phyloP scores from a whole-genome alignment of 2,113 vertebrate species.

The Sciurus niger region DNA sequence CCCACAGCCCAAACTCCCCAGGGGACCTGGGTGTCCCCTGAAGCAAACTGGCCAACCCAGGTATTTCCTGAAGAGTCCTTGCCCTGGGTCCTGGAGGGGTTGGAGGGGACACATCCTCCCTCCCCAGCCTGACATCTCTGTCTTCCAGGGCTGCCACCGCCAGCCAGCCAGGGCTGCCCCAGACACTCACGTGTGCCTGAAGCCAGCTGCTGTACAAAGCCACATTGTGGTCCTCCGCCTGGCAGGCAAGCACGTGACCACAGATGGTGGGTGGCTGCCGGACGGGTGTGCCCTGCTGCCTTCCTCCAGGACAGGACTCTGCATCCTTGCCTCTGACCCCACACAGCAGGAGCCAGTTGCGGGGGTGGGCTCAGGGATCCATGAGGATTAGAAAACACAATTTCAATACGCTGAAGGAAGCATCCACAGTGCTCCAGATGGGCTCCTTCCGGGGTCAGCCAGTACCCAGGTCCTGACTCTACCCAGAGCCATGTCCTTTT shows the following conservation, averaged over 20 bases:
- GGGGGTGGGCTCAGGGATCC: too few species aligned
- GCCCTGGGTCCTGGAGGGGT: not conserved
- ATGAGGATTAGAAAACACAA: not conserved
- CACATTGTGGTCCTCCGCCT: not conserved
- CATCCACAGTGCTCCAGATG: too few species aligned
- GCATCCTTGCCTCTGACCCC: not conserved
- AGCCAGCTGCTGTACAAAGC: constrained; percentile 74
- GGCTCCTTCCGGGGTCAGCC: not conserved
- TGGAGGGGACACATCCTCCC: not conserved
- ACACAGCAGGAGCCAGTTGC: not conserved
- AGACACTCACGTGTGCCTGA: not conserved
- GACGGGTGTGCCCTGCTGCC: not conserved
- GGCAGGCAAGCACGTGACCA: not conserved
- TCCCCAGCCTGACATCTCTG: constrained; percentile 2
- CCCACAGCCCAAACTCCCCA: not conserved
- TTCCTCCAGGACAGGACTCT: not conserved
- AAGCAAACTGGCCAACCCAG: not conserved
- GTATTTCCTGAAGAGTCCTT: constrained; percentile 54
- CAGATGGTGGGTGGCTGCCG: not conserved
- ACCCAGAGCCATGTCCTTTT: not conserved
- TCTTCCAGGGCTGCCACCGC: constrained; percentile 44
- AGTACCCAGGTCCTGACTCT: not conserved
- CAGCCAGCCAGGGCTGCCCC: not conserved
- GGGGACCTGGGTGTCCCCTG: not conserved
- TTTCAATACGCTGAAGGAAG: fast-evolving